Conservation (phyloP, 2,797 vertebrate genomes). For the Myotis daubentonii region DNA sequence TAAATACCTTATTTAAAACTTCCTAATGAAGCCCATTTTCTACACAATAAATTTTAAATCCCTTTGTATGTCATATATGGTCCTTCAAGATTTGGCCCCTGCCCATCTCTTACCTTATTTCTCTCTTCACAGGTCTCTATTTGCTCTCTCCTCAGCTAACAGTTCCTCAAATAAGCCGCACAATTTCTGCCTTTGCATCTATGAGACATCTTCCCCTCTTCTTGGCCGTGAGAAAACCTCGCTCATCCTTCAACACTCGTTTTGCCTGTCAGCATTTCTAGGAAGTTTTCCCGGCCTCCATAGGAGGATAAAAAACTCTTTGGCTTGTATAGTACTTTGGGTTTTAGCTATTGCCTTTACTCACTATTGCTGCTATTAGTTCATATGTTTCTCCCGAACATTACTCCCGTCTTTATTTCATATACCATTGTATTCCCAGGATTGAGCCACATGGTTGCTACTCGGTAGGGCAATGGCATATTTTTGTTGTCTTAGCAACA, state of each 20-base stretch:
- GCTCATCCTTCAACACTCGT: not conserved
- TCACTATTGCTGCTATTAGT: not conserved
- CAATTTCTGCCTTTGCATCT: not conserved
- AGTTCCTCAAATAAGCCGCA: not conserved
- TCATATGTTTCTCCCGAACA: not conserved
- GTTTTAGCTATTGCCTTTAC: not conserved
- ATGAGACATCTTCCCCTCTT: not conserved
- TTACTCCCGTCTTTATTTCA: not conserved
- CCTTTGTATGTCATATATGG: not conserved
- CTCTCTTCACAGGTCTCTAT: not conserved
- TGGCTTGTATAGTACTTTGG: not conserved
- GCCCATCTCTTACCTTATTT: not conserved
- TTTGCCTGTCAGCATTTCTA: not conserved
- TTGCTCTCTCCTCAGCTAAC: not conserved
- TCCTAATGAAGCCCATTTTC: not conserved
- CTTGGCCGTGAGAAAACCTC: not conserved
- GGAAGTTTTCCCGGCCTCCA: not conserved
- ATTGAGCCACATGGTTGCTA: not conserved
- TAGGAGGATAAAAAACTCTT: not conserved
- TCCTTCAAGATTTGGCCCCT: not conserved
- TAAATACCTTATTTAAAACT: not conserved
- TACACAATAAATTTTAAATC: not conserved
- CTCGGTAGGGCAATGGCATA: not conserved
- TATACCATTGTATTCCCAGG: not conserved
- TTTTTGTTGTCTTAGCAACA: not conserved